These are phyloP conservation scores for Onychorhynchus coronatus DNA, from an alignment of 2,113 vertebrate genomes.

Conservation along the genomic window DNA sequence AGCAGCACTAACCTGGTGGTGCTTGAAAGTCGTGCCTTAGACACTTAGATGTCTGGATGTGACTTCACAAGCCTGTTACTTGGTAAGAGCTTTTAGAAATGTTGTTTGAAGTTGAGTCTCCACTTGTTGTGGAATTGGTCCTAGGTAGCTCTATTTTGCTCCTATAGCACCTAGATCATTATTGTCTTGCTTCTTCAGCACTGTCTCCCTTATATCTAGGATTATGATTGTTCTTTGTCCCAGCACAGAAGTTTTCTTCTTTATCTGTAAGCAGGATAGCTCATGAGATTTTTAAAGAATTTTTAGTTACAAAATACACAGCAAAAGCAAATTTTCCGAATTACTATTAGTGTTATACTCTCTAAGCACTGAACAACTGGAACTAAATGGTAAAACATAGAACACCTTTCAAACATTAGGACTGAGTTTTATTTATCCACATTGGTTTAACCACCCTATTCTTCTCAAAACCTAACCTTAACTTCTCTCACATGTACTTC, in stretches of 20 bases:
- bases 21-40: neutral
- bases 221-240: neutral
- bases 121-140: neutral
- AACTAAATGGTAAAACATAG: neutral
- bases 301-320: neutral
- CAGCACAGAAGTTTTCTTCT: neutral
- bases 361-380: neutral
- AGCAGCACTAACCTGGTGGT: neutral
- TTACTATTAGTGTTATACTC: neutral
- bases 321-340: neutral
- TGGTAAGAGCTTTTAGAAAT: neutral
- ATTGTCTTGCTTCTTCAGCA: neutral
- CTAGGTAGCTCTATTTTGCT: neutral
- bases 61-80: neutral
- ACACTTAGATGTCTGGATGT: neutral
- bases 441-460: neutral
- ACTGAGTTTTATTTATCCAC: neutral
- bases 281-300: neutral
- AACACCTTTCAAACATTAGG: neutral
- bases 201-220: neutral
- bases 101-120: neutral
- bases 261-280: neutral
- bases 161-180: neutral
- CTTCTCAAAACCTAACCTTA: neutral
- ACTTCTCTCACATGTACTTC: fast-evolving